phyloP scores from a whole-genome alignment of 1,140 invertebrate genomes.

The Nautilus pompilius region DNA sequence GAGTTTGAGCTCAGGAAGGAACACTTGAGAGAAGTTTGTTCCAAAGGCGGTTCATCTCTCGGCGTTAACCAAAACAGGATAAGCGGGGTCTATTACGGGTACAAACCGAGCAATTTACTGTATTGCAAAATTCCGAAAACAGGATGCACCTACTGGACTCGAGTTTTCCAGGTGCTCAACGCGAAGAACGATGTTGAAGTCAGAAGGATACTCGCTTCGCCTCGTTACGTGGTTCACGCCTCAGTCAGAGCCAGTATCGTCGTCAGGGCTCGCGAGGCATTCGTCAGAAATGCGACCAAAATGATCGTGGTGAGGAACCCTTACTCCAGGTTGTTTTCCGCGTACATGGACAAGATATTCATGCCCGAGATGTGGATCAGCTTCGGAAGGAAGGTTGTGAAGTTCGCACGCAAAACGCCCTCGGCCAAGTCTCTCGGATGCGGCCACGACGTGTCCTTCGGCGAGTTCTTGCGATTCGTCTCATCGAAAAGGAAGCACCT shows the following conservation, averaged over 20 bases:
- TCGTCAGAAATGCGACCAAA: not conserved
- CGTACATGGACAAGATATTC: constrained; percentile 19
- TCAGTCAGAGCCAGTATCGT: not conserved
- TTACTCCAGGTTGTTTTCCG: constrained; percentile 16
- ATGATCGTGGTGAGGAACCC: constrained; percentile 15
- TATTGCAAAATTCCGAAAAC: constrained; percentile 2
- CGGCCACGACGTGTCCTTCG: constrained; percentile 1
- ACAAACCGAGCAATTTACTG: constrained; percentile 2
- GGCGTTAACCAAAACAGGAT: too few relatives aligned
- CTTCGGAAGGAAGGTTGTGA: not conserved
- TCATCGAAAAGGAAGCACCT: not conserved
- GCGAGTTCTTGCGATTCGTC: not conserved
- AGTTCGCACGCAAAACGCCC: not conserved
- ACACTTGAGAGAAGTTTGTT: too few relatives aligned
- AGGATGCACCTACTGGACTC: not conserved
- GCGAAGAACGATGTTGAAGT: not conserved
- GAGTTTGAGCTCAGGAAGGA: too few relatives aligned
- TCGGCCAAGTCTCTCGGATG: not conserved
- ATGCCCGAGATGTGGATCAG: constrained; percentile 1
- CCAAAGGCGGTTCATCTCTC: too few relatives aligned
- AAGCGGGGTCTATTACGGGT: too few relatives aligned
- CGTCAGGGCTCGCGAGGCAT: not conserved
- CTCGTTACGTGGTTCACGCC: not conserved
- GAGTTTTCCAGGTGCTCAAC: not conserved
- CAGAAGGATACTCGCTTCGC: not conserved